These are phyloP conservation scores for Myrmecobius fasciatus DNA, from an alignment of 2,113 vertebrate species.

Conservation along the genomic window DNA sequence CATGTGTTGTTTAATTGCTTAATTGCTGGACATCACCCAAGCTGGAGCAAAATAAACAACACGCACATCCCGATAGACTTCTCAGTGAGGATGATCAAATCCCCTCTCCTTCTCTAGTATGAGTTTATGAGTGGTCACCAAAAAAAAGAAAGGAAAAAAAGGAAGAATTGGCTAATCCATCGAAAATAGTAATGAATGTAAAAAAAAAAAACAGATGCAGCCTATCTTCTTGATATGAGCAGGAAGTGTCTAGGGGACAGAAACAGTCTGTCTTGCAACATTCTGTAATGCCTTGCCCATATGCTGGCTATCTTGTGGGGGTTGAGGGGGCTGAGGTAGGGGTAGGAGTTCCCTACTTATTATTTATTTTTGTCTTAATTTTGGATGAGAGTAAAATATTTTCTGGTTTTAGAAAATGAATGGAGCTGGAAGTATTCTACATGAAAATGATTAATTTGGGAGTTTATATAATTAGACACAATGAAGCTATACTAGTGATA, in stretches of 20 bases:
- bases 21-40: constrained; percentile 45
- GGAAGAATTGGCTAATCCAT: background rate
- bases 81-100: constrained; percentile 22
- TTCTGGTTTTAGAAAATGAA: constrained; percentile 36
- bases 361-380: constrained; percentile 36
- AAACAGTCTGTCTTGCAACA: constrained; percentile 26
- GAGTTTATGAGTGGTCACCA: background rate
- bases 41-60: constrained; percentile 30
- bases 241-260: constrained; percentile 8
- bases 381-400: background rate
- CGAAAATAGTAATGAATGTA: constrained; percentile 10
- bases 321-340: no score
- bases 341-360: constrained; percentile 13
- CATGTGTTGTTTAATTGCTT: constrained; percentile 49
- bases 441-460: constrained; percentile 21
- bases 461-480: constrained; percentile 25
- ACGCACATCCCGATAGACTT: background rate
- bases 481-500: background rate
- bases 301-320: constrained; percentile 13
- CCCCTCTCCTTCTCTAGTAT: constrained; percentile 42
- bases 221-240: constrained; percentile 47
- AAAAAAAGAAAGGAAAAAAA: background rate
- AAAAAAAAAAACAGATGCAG: background rate
- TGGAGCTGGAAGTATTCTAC: constrained; percentile 25
- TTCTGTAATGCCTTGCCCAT: constrained; percentile 32